These are phyloP conservation scores for Drosophila fuyamai DNA, from an alignment of 1,140 invertebrate species.

Conservation along the genomic window DNA sequence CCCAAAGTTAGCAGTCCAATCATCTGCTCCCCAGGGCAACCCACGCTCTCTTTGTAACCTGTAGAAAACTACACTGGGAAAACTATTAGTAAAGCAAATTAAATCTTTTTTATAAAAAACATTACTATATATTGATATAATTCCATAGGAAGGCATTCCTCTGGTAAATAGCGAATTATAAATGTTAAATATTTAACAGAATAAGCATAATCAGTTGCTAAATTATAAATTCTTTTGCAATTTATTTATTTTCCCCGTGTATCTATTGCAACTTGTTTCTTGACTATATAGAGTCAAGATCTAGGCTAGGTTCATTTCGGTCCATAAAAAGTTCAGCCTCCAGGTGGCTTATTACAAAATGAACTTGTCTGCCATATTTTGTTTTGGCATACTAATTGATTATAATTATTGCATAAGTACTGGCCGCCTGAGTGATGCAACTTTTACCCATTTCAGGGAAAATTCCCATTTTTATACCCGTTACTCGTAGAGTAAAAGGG, in stretches of 20 bases:
- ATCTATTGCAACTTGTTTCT: slow-evolving; percentile 1
- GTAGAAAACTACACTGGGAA: background rate
- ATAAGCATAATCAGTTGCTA: no score
- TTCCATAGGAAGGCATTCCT: no score
- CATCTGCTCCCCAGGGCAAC: slow-evolving; percentile 30
- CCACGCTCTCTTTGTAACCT: slow-evolving; percentile 19
- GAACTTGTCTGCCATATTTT: slow-evolving; percentile 57
- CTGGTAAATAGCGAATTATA: no score
- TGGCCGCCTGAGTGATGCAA: slow-evolving; percentile 43
- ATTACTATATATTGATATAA: no score
- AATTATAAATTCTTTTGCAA: background rate
- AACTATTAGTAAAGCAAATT: background rate
- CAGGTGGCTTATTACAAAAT: slow-evolving; percentile 55
- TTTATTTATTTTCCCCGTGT: background rate
- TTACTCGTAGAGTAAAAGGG: no score
- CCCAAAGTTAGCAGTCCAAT: slow-evolving; percentile 38
- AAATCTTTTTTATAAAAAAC: background rate
- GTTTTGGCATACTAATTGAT: slow-evolving; percentile 71
- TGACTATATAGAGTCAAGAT: slow-evolving; percentile 57
- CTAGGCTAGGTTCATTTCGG: slow-evolving; percentile 37
- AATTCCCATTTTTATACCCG: slow-evolving; percentile 38
- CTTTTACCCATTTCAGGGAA: slow-evolving; percentile 48
- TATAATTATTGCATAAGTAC: slow-evolving; percentile 70
- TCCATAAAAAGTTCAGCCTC: slow-evolving; percentile 36
- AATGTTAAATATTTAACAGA: no score